Evolutionary conservation across 2,113 vertebrate species (phyloP).

Genomic region (Alouatta palliata): DNA sequence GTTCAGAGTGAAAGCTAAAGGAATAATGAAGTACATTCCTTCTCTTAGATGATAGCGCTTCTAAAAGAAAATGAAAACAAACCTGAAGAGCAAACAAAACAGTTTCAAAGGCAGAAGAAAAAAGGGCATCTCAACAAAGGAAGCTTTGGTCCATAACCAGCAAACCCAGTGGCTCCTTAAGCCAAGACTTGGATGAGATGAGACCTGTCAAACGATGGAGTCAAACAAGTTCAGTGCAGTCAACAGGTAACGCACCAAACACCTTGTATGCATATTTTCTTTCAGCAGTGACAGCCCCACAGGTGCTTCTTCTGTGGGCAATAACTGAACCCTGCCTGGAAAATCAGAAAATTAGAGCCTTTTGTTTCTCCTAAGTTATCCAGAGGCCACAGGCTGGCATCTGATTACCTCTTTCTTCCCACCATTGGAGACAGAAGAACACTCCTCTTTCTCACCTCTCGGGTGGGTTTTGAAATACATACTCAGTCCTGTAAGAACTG

Average conservation of each 20-base stretch:
- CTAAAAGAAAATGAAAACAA: slow-evolving; percentile 59
- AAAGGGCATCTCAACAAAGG: background rate
- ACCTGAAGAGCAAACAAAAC: slow-evolving; percentile 50
- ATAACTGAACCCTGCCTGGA: background rate
- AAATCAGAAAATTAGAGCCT: background rate
- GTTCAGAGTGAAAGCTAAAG: slow-evolving; percentile 48
- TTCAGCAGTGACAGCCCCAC: background rate
- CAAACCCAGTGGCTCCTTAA: background rate
- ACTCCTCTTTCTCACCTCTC: background rate
- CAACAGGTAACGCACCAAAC: background rate
- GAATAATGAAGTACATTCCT: slow-evolving; percentile 34
- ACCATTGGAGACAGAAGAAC: accelerated
- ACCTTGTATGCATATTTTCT: background rate
- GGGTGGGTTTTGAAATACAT: background rate
- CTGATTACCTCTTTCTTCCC: background rate
- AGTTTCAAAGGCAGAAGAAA: slow-evolving; percentile 47
- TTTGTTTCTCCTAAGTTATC: background rate
- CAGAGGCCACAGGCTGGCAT: background rate
- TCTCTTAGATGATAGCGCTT: slow-evolving; percentile 28
- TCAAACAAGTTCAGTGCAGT: background rate
- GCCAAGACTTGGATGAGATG: background rate
- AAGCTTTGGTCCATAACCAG: background rate
- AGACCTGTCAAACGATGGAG: background rate
- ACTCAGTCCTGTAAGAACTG: background rate
- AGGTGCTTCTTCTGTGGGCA: background rate